Evolutionary conservation across 2,888 invertebrate species (phyloP).

Genomic region (Pristionchus arcanus): DNA sequence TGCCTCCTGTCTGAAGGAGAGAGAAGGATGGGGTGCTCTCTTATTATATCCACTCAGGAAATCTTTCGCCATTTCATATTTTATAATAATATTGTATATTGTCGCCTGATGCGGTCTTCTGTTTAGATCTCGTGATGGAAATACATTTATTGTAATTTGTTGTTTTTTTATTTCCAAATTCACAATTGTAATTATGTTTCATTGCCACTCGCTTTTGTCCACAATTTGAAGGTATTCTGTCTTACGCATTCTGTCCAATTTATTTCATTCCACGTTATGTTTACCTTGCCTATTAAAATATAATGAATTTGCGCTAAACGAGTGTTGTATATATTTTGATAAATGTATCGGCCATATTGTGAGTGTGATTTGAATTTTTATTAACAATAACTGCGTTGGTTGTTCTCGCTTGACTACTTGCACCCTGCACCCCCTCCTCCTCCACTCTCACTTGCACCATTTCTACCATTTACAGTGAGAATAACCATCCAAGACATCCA

Average conservation of each 20-base stretch:
- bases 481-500: neutral
- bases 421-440: neutral
- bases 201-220: neutral
- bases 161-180: neutral
- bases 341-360: neutral
- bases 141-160: neutral
- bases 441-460: neutral
- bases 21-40: neutral
- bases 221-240: neutral
- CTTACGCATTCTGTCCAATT: neutral
- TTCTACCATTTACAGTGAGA: neutral
- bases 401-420: conserved; percentile 3
- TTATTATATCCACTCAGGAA: neutral
- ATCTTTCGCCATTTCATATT: neutral
- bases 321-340: neutral
- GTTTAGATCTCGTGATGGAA: neutral
- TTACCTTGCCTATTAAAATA: neutral
- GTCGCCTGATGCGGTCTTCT: neutral
- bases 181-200: neutral
- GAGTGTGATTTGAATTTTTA: neutral
- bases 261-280: conserved; percentile 12
- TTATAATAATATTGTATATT: neutral
- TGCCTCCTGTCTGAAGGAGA: conserved; percentile 38
- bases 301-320: neutral
- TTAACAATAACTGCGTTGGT: neutral